These are phyloP conservation scores for Coreoperca whiteheadi DNA, from an alignment of 2,113 vertebrate genomes.

Conservation along the genomic window DNA sequence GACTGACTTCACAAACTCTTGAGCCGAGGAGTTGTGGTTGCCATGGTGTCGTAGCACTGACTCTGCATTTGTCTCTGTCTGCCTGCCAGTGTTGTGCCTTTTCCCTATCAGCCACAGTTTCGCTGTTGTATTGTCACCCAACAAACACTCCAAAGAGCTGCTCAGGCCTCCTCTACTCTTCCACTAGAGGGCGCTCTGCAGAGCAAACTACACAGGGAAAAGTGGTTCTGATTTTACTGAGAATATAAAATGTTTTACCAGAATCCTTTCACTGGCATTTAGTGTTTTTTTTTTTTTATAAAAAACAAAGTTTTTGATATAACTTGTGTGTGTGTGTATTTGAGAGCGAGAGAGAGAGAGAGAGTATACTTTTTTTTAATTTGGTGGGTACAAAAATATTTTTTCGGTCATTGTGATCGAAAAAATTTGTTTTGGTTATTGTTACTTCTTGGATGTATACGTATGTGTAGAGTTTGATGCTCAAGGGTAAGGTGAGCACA, in stretches of 20 bases:
- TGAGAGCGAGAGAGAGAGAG: too few relatives aligned
- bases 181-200: conserved; percentile 66
- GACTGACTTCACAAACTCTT: conserved; percentile 60
- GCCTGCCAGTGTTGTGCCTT: conserved; percentile 66
- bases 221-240: conserved; percentile 76
- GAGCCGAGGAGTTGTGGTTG: conserved; percentile 49
- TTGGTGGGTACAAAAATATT: not conserved
- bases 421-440: not conserved
- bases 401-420: too few relatives aligned
- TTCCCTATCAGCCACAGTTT: conserved; percentile 55
- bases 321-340: not conserved
- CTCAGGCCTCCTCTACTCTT: conserved; percentile 54
- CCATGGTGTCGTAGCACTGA: conserved; percentile 39
- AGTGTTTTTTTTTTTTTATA: conserved; percentile 62
- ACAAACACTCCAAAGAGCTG: conserved; percentile 71
- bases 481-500: not conserved
- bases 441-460: not conserved
- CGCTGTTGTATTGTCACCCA: conserved; percentile 51
- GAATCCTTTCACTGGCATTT: conserved; percentile 56
- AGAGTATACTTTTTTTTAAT: too few relatives aligned
- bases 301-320: too few relatives aligned
- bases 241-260: conserved; percentile 79
- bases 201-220: conserved; percentile 68
- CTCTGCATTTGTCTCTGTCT: conserved; percentile 44
- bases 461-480: not conserved